Evolutionary conservation across 2,797 vertebrate species (phyloP).

Genomic region (Acanthurus leucopareius): DNA sequence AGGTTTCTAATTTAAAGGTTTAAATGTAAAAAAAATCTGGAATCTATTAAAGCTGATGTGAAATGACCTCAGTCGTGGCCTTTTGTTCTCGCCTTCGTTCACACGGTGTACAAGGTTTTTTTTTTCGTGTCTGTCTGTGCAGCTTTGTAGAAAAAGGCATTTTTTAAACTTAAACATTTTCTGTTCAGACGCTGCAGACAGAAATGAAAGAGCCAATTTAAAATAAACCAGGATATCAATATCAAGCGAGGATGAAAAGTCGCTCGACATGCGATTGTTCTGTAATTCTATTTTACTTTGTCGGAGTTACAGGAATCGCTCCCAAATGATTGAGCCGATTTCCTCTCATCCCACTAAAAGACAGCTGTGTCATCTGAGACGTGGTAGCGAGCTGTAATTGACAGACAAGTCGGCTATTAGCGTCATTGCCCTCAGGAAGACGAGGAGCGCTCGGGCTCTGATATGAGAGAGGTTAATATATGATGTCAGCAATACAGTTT

Average conservation of each 20-base stretch:
- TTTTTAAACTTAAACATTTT: slow-evolving; percentile 1
- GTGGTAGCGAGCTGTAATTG: slow-evolving; percentile 50
- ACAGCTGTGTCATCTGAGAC: slow-evolving; percentile 64
- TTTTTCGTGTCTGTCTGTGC: background rate
- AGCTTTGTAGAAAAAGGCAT: background rate
- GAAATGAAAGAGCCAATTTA: background rate
- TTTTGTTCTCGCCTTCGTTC: background rate
- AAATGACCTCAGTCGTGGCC: background rate
- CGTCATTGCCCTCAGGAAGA: slow-evolving; percentile 44
- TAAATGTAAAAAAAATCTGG: background rate
- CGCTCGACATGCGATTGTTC: slow-evolving; percentile 29
- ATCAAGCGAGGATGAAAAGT: slow-evolving; percentile 19
- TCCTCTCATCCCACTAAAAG: slow-evolving; percentile 37
- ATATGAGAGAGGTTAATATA: slow-evolving; percentile 65
- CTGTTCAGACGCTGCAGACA: background rate
- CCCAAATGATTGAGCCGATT: slow-evolving; percentile 38
- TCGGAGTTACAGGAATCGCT: slow-evolving; percentile 44
- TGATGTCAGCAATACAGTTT: slow-evolving; percentile 58
- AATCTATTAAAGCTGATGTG: background rate
- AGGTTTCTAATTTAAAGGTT: slow-evolving; percentile 13
- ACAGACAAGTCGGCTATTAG: slow-evolving; percentile 51
- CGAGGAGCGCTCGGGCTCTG: slow-evolving; percentile 9
- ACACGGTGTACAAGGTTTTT: background rate
- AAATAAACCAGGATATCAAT: slow-evolving; percentile 15
- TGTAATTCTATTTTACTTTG: slow-evolving; percentile 53